Base-by-base conservation (phyloP, 2,113 vertebrate species). In the Macroglossus sobrinus region DNA sequence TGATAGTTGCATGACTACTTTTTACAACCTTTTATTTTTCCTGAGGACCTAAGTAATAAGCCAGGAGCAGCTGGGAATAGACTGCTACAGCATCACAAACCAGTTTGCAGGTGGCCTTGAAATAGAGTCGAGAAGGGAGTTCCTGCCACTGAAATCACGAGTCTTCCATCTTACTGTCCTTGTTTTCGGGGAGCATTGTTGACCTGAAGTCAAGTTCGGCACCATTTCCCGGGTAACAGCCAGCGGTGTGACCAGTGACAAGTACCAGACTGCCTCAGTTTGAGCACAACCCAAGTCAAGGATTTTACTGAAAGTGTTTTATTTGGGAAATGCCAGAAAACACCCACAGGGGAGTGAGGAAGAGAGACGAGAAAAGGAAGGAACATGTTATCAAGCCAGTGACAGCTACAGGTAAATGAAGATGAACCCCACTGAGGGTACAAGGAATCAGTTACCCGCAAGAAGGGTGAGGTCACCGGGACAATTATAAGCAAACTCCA, bases 281-380 rank as follows among this genome's bases (percentile, higher is more conserved):
- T 86, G 92, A 50, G 63, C 68, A 86, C 55, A 96, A 78, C 45
- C 53, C 21, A 81, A 89, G 43, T 86, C 45, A 45, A 43, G 66
- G 84, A 45, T 87, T 85, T 72, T 59, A 89, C 35, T 92, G 66
- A 68, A 94, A 93, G 38, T 40, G 43, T 90, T 92, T 94, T 82
- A 95, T 93, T 68, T 66, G 63, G 63, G 30, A 35, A 26, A 63
- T 74, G 68, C 85, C 84, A 93, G 92, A 59, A 93, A 79, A 87
- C 79, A 55, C 35, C 55, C 74, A 21, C 7, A 28, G 63, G 40
- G 13, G 84, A 53, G 15, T 64, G 30, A 79, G 28, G 63, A 84
- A 69, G 69, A 57, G 14, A 80, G 64, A 76, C 35, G 18, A 12
- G 64, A 50, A 79, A 47, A 12, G 45, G 35, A 53, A 80, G 50